Evolutionary conservation across 2,888 invertebrate species (phyloP), one percentile per base, ranked within the genome.

Genomic region (Ephialtes manifestator): DNA sequence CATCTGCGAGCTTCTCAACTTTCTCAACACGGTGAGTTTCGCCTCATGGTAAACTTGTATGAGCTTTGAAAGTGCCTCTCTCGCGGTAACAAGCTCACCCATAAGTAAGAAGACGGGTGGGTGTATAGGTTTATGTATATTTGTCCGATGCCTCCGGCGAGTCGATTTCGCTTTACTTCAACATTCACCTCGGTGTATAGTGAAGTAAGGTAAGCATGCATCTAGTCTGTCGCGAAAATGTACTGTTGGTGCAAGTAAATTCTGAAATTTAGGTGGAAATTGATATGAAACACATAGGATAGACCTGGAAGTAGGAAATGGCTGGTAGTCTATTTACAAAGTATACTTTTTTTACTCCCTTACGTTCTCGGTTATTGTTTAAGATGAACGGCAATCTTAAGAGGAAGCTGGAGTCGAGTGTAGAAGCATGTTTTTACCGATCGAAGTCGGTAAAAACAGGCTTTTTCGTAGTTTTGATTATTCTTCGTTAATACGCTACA

Each of bases 1-100:
- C 53, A 93, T 96, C 88, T 97, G 97, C 90, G 97, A 98, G 94
- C 85, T 96, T 8, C 94, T 97, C 81, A 97, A 98, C 93, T 96
- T 97, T 89, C 46, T 95, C 43, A 97, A 97, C 94, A 96, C 96
- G 93, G 97, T 97, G 94, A 95, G 96, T 86, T 63, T 63, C 31
- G 60, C 60, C 35, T 31, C 18, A 15, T 15, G 58, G 18, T 43
- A 75, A 75, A 63, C 48, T 75, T 46, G 63, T 75, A 60, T 48
- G 74, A 75, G 74, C 18, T 15, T 63, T 48, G 74, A 51, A 72
- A 74, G 74, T 60, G 60, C 58, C 60, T 60, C 74, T 51, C 70
- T 7, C 70, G 31, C 51, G 20, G 71, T 39, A 71, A 39, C 31
- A 31, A 60, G 46, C 48, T 39, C 65, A 39, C 13, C 31, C 46